Base-by-base conservation (phyloP, 2,888 invertebrate genomes). In the Embidobia sp. region DNA sequence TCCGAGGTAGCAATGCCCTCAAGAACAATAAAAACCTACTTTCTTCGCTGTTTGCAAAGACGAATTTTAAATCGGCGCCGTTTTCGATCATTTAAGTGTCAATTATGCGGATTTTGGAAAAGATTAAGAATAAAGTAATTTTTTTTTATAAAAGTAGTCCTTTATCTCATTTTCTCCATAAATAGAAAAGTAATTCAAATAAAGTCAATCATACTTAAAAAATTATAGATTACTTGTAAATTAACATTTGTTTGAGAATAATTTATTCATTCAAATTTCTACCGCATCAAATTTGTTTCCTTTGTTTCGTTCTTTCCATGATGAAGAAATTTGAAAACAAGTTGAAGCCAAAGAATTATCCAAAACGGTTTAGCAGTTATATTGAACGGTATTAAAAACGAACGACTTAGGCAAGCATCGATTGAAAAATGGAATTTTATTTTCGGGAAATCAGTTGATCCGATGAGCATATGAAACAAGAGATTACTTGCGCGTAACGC, bases 21-120 rank as follows among this genome's bases (percentile, higher is more conserved):
- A 51, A 61, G 74, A 74, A 59, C 63, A 72, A 72, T 74, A 61
- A 66, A 61, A 61, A 67, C 61, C 61, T 48, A 67, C 53, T 75
- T 67, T 75, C 55, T 53, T 63, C 33, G 27, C 10, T 13, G 16
- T 55, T 51, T 48, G 5, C 29, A 18, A 18, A 51, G 66, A 57
- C 22, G 59, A 67, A 59, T 46, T 61, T 16, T 33, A 40, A 49
- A 51, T 59, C 49, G 5, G 57, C 22, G 11, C 19, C 40, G 35
- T 40, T 27, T 37, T 46, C 37, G 19, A 66, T 37, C 7, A n/a
- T 1, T 11, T 15, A 46, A 5, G 37, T 22, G 40, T 67, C 44
- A 53, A 33, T 67, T 49, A 48, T 16, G 22, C n/a, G n/a, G n/a
- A n/a, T n/a, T n/a, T n/a, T n/a, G n/a, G n/a, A n/a, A 6, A 22